A percentile compares a stretch with the other conserved stretches of the same genome.
phyloP scores from a whole-genome alignment of 2,113 vertebrate species.

The Pterophyllum scalare region DNA sequence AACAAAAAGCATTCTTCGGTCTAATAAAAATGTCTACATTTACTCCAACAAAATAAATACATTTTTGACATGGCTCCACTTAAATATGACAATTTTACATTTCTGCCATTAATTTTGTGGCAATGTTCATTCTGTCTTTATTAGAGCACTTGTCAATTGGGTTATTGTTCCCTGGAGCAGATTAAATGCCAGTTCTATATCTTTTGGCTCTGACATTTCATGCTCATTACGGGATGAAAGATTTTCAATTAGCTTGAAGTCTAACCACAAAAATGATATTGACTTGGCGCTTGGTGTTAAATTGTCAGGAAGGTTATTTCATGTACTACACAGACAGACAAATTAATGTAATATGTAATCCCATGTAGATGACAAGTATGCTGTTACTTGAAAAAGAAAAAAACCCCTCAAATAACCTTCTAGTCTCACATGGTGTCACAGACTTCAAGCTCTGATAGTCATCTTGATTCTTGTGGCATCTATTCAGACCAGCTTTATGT shows the following conservation, averaged over 20 bases:
- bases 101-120: conserved; percentile 25
- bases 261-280: conserved; percentile 61
- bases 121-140: conserved; percentile 47
- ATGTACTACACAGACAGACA: conserved; percentile 35
- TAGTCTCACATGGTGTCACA: background rate
- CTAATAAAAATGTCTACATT: background rate
- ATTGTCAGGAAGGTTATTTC: conserved; percentile 38
- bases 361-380: background rate
- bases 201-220: conserved; percentile 76
- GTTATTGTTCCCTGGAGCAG: conserved; percentile 58
- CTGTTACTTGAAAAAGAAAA: conserved; percentile 21
- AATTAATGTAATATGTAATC: conserved; percentile 16
- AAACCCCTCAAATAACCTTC: conserved; percentile 26
- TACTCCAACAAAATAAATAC: background rate
- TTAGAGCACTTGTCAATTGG: conserved; percentile 46
- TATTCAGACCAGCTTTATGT: conserved; percentile 52
- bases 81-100: conserved; percentile 24
- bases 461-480: conserved; percentile 54
- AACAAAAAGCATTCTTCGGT: background rate
- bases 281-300: conserved; percentile 57
- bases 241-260: conserved; percentile 75
- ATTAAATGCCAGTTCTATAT: conserved; percentile 74
- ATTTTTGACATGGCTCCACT: background rate
- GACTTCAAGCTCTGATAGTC: conserved; percentile 32
- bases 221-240: conserved; percentile 71